Base-by-base conservation (phyloP, 1,140 invertebrate genomes). In the Oryctes rhinoceros region DNA sequence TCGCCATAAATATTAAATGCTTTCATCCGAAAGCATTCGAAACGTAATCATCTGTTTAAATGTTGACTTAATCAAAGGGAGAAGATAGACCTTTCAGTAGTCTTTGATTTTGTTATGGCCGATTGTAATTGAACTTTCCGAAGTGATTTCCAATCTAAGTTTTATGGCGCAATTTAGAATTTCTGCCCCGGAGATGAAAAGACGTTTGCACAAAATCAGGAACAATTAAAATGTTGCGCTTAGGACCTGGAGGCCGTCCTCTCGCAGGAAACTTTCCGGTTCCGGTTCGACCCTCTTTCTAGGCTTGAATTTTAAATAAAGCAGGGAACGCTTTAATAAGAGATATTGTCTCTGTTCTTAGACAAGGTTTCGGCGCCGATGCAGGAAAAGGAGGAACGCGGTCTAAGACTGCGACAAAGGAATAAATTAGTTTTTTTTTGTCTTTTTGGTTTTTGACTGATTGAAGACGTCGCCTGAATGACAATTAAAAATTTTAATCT, bases 401-500 rank as follows among this genome's bases (percentile, higher is more conserved):
- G 11, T 13, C 20, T 7, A 71, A 24, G 24, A 71, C 13, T 24
- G 65, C 65, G 65, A 15, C 65, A 71, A 71, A 37, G 35, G 65
- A 71, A 71, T 71, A 71, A 71, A 71, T 71, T 71, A 37, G 65
- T 20, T 71, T 71, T 71, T 71, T 71, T 71, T 71, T 71, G 65
- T 71, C 65, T 71, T 71, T 71, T 24, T 15, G 65, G 65, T 71
- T 71, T 71, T 71, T 71, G 65, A 71, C 65, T 71, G 65, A 71
- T 71, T 71, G 65, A 24, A 71, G 65, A 71, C 65, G 65, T 71
- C 65, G 65, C 13, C 65, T 24, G 65, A 71, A 71, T 71, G 65
- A 71, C 65, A 71, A 71, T 71, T 71, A 71, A 71, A 71, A 71
- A 71, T 71, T 71, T 71, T 71, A 71, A 71, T 71, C 65, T 37